A percentile compares a stretch with the other conserved stretches of the same genome.
Conservation (phyloP, 2,113 vertebrate species). For the Erpornis zantholeuca region DNA sequence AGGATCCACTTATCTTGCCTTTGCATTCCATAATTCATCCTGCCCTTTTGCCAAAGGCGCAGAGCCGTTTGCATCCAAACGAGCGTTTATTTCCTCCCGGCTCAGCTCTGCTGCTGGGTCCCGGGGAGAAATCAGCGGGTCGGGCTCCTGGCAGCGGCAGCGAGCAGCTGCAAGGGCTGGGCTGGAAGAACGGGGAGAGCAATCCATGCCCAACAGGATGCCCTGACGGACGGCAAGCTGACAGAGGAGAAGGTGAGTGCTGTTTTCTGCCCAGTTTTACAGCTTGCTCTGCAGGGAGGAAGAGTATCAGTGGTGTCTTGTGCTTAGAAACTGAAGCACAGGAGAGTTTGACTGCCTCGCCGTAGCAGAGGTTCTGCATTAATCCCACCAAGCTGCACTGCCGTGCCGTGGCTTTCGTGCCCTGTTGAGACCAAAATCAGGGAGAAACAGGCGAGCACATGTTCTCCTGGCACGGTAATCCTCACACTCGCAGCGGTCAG, state of each 20-base stretch:
- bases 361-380: background rate
- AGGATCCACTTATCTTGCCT: background rate
- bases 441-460: background rate
- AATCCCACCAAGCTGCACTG: background rate
- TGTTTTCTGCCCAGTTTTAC: background rate
- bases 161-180: background rate
- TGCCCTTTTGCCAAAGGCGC: background rate
- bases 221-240: background rate
- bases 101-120: background rate
- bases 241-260: background rate
- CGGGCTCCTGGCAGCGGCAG: background rate
- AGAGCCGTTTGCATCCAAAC: background rate
- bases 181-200: background rate
- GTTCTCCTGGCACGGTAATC: background rate
- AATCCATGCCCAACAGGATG: rapidly evolving
- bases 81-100: background rate
- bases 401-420: background rate
- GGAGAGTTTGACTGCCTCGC: background rate
- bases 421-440: background rate
- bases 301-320: background rate
- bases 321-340: background rate
- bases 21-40: slow-evolving; percentile 47
- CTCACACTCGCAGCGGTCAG: rapidly evolving
- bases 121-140: background rate
- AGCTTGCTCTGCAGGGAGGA: background rate